Conservation (phyloP, 2,888 invertebrate genomes). For the Lumbricus terrestris region DNA sequence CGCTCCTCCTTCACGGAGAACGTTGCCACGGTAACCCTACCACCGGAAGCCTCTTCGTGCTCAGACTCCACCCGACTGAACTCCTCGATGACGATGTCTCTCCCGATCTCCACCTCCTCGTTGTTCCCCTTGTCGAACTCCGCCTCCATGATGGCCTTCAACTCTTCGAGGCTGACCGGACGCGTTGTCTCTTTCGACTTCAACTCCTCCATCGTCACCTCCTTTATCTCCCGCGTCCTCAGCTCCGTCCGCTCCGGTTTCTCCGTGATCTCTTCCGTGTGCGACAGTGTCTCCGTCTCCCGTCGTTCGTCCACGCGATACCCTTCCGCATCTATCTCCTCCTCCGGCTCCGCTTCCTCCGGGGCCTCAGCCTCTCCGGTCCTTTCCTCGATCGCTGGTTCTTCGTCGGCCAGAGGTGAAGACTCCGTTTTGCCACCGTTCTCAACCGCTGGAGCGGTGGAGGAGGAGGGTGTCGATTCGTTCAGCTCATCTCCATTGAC, state of each 20-base stretch:
- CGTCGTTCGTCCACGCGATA: background rate
- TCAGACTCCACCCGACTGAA: slow-evolving; percentile 14
- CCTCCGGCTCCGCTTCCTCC: background rate
- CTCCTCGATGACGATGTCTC: slow-evolving; percentile 6
- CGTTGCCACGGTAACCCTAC: slow-evolving; percentile 8
- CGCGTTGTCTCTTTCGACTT: slow-evolving; percentile 13
- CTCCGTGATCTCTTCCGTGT: slow-evolving; percentile 15
- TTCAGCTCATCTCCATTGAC: background rate
- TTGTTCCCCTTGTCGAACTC: background rate
- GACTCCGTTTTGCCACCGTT: background rate
- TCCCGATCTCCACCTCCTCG: background rate
- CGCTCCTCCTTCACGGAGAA: slow-evolving; percentile 22
- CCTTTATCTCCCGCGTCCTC: background rate
- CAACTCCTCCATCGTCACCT: slow-evolving; percentile 21
- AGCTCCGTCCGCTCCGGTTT: slow-evolving; percentile 14
- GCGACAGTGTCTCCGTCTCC: background rate
- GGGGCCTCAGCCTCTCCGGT: background rate
- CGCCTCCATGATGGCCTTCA: background rate
- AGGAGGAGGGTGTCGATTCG: background rate
- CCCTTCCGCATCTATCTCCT: background rate
- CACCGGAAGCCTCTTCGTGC: slow-evolving; percentile 12
- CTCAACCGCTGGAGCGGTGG: background rate
- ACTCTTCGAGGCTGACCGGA: background rate
- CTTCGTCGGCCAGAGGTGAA: background rate
- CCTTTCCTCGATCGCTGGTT: background rate